phyloP scores from a whole-genome alignment of 2,888 invertebrate species.

The Quadroppia sp. region DNA sequence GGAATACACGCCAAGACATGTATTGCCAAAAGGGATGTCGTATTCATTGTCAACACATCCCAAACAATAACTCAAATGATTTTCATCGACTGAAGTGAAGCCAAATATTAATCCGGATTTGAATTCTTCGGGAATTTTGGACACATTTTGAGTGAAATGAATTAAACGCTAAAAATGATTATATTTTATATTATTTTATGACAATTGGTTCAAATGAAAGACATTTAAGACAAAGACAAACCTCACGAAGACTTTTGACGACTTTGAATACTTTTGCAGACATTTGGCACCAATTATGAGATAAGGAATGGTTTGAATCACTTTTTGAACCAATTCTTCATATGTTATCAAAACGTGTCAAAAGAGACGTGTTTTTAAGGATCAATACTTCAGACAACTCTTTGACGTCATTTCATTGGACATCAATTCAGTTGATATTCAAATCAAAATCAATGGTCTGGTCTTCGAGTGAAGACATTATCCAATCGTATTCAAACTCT shows the following conservation, averaged over 20 bases:
- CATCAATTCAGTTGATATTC: no score
- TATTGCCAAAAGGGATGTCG: slow-evolving; percentile 21
- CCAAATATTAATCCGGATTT: slow-evolving; percentile 37
- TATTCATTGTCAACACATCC: slow-evolving; percentile 31
- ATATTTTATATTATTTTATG: neutral
- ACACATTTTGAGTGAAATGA: neutral
- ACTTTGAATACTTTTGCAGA: slow-evolving; percentile 36
- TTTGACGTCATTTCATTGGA: no score
- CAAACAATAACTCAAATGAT: slow-evolving; percentile 31
- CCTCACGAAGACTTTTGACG: slow-evolving; percentile 27
- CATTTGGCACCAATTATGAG: slow-evolving; percentile 18
- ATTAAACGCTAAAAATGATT: slow-evolving; percentile 18
- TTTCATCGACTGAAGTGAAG: slow-evolving; percentile 14
- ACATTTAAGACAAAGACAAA: slow-evolving; percentile 6
- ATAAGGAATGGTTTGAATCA: no score
- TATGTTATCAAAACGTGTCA: no score
- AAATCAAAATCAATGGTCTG: no score
- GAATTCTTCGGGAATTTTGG: neutral
- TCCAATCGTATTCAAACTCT: no score
- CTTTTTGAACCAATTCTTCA: no score
- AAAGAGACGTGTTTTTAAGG: no score
- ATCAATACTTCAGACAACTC: no score
- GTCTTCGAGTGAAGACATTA: no score
- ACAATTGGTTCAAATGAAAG: neutral
- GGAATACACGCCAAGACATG: slow-evolving; percentile 22